A percentile compares a stretch with the other conserved stretches of the same genome.
phyloP scores from a whole-genome alignment of 2,113 vertebrate species.

The Ascaphus truei region DNA sequence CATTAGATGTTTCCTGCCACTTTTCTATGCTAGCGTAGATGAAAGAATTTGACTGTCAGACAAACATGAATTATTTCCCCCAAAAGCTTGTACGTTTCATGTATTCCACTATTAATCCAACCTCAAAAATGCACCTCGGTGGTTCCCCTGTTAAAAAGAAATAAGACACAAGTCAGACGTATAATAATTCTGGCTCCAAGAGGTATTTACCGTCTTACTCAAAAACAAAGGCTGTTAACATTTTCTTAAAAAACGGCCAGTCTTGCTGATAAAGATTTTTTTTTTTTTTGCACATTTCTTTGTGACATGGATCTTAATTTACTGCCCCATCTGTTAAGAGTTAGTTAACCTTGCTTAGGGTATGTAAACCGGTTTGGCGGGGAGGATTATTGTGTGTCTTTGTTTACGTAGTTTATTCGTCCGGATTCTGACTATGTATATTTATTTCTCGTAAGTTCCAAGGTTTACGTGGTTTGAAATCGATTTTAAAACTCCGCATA shows the following conservation, averaged over 20 bases:
- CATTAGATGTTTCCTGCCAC: not conserved
- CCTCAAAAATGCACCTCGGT: not conserved
- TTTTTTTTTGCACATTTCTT: not conserved
- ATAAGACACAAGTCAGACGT: not conserved
- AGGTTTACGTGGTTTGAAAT: not conserved
- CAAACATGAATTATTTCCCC: not conserved
- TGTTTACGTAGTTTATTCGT: conserved; percentile 7
- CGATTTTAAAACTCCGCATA: too few species aligned
- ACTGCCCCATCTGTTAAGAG: conserved; percentile 20
- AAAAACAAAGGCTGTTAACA: conserved; percentile 8
- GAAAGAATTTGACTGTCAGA: not conserved
- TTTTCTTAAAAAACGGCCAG: not conserved
- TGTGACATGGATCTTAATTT: conserved; percentile 17
- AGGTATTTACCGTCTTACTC: not conserved
- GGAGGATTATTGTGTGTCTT: conserved; percentile 4
- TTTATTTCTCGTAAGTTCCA: not conserved
- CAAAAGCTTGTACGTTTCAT: not conserved
- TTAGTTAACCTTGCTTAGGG: conserved; percentile 14
- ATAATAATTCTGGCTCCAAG: conserved; percentile 4
- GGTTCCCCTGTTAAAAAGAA: not conserved
- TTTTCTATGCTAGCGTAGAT: not conserved
- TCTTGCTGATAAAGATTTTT: conserved; percentile 6
- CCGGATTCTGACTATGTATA: conserved; percentile 1
- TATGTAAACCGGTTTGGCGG: conserved; percentile 18
- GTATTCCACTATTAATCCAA: not conserved